Percentiles rank a stretch among this genome's conserved stretches.
phyloP scores from a whole-genome alignment of 2,113 vertebrate species.

The Myiozetetes cayanensis region DNA sequence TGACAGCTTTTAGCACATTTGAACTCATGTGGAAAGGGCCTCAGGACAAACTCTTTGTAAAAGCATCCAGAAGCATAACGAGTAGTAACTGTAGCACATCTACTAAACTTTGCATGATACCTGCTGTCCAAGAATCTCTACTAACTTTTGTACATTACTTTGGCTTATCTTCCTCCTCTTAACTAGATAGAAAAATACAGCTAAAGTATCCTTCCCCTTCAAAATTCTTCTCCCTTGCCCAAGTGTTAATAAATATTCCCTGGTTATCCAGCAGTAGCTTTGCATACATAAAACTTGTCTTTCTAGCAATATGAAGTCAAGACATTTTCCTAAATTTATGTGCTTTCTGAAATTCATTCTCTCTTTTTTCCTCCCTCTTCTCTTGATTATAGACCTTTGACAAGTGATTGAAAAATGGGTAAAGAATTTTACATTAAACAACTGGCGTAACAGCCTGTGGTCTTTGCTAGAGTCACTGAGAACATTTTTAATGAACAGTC shows the following conservation, averaged over 20 bases:
- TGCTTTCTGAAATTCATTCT: background rate
- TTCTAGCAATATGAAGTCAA: background rate
- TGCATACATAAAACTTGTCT: background rate
- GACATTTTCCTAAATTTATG: background rate
- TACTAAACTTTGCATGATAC: background rate
- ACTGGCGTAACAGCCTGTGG: background rate
- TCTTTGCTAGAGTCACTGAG: background rate
- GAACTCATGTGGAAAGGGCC: background rate
- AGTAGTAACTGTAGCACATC: background rate
- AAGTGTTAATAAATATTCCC: background rate
- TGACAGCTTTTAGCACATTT: background rate
- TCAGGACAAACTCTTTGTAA: background rate
- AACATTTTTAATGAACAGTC: background rate
- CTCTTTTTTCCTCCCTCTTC: background rate
- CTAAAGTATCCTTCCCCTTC: background rate
- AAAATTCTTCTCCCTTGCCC: background rate
- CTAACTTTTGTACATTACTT: background rate
- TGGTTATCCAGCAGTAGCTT: background rate
- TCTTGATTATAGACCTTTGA: background rate
- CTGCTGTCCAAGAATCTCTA: background rate
- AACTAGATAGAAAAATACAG: background rate
- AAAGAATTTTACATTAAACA: background rate
- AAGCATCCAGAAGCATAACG: background rate
- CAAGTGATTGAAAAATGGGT: background rate
- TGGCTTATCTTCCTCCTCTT: background rate